Conservation (phyloP, 2,113 vertebrate genomes). For the Trinectes maculatus region DNA sequence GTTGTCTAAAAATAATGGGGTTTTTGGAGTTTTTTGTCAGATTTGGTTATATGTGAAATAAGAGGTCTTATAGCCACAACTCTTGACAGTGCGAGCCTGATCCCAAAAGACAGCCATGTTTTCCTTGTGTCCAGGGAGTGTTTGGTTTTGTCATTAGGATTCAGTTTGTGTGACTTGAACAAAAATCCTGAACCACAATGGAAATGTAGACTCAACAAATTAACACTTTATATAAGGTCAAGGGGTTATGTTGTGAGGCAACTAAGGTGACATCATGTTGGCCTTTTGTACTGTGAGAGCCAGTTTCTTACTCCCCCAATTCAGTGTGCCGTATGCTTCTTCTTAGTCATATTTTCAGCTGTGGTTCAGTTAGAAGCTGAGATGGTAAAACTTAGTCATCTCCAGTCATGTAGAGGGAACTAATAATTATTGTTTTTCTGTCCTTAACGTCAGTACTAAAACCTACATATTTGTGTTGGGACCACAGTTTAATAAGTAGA, state of each 20-base stretch:
- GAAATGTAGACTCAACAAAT: constrained; percentile 72
- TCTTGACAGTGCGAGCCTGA: constrained; percentile 49
- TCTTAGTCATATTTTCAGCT: constrained; percentile 64
- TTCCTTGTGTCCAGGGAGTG: constrained; percentile 47
- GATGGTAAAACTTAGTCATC: constrained; percentile 42
- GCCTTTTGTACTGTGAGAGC: constrained; percentile 53
- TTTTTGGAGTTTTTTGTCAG: constrained; percentile 57
- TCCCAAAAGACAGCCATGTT: constrained; percentile 56
- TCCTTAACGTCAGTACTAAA: not conserved
- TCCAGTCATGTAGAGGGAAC: not conserved
- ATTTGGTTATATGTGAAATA: constrained; percentile 51
- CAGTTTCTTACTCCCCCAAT: constrained; percentile 42
- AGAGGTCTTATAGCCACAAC: constrained; percentile 55
- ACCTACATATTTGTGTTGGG: not conserved
- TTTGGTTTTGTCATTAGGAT: constrained; percentile 63
- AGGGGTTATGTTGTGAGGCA: constrained; percentile 64
- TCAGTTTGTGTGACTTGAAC: constrained; percentile 66
- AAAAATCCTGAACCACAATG: constrained; percentile 69
- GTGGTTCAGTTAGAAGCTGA: constrained; percentile 40
- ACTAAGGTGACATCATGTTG: constrained; percentile 63
- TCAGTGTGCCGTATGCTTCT: constrained; percentile 20
- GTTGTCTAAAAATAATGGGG: constrained; percentile 62
- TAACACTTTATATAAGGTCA: constrained; percentile 67
- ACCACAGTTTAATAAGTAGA: not conserved
- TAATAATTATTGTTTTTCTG: not conserved